A percentile compares a stretch with the other conserved stretches of the same genome.
These are phyloP conservation scores for Atrichornis clamosus DNA, from an alignment of 2,113 vertebrate species.

Conservation along the genomic window DNA sequence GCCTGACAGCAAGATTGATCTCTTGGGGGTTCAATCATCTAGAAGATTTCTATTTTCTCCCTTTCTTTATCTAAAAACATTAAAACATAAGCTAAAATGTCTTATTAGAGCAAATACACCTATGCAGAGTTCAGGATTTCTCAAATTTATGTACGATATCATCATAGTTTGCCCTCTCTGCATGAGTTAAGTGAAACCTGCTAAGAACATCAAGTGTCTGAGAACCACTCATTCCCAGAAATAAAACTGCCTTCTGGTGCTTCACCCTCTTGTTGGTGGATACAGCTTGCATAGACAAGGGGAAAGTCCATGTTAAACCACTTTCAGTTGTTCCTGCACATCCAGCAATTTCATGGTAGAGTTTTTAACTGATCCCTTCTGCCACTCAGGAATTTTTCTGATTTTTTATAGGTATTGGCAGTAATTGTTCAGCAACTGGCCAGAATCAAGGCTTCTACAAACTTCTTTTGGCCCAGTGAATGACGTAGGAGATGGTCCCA, in stretches of 20 bases:
- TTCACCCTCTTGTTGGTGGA: background rate
- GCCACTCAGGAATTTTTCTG: background rate
- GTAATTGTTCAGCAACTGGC: background rate
- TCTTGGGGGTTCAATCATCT: background rate
- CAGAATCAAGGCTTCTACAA: background rate
- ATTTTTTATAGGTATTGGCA: background rate
- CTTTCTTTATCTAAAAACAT: background rate
- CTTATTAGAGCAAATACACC: background rate
- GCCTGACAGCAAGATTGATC: fast-evolving
- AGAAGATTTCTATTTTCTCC: background rate
- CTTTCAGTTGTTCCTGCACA: background rate
- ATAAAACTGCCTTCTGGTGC: background rate
- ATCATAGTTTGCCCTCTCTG: background rate
- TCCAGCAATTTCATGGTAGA: background rate
- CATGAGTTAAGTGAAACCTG: background rate
- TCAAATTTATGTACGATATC: background rate
- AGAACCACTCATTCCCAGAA: background rate
- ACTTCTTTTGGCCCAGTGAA: background rate
- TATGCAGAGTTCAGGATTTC: background rate
- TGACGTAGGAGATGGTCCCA: background rate
- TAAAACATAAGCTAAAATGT: background rate
- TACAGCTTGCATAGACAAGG: background rate
- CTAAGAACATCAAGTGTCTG: background rate
- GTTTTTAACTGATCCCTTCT: background rate
- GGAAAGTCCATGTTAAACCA: background rate